These are phyloP conservation scores for Albula glossodonta DNA, from an alignment of 2,113 vertebrate species.

Conservation along the genomic window DNA sequence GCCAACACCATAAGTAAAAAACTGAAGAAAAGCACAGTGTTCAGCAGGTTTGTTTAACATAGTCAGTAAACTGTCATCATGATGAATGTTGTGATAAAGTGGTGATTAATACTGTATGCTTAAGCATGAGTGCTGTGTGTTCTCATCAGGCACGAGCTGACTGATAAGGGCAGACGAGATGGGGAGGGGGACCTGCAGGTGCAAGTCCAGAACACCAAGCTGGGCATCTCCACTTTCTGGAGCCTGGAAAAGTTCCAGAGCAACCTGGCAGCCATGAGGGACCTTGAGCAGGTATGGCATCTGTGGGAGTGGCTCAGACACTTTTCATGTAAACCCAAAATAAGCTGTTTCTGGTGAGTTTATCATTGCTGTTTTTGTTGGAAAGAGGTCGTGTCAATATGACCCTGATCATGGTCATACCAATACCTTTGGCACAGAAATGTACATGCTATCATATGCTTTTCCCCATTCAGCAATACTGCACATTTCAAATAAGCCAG, in stretches of 20 bases:
- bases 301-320: neutral
- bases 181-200: slow-evolving; percentile 66
- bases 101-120: neutral
- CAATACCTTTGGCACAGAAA: neutral
- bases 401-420: neutral
- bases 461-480: neutral
- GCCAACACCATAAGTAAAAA: slow-evolving; percentile 86
- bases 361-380: neutral
- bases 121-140: neutral
- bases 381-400: neutral
- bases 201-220: slow-evolving; percentile 82
- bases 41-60: slow-evolving; percentile 77
- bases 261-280: slow-evolving; percentile 88
- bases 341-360: neutral
- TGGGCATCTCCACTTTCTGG: slow-evolving; percentile 90
- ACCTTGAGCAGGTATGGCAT: slow-evolving; percentile 80
- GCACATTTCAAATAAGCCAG: neutral
- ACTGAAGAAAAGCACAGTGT: slow-evolving; percentile 77
- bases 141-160: slow-evolving; percentile 73
- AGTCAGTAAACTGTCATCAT: neutral
- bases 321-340: neutral
- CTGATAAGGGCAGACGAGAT: slow-evolving; percentile 51
- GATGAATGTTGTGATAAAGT: neutral
- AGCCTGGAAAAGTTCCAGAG: slow-evolving; percentile 90
- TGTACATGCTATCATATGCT: neutral